phyloP scores from a whole-genome alignment of 2,888 invertebrate species.

The Augochlorella aurata region DNA sequence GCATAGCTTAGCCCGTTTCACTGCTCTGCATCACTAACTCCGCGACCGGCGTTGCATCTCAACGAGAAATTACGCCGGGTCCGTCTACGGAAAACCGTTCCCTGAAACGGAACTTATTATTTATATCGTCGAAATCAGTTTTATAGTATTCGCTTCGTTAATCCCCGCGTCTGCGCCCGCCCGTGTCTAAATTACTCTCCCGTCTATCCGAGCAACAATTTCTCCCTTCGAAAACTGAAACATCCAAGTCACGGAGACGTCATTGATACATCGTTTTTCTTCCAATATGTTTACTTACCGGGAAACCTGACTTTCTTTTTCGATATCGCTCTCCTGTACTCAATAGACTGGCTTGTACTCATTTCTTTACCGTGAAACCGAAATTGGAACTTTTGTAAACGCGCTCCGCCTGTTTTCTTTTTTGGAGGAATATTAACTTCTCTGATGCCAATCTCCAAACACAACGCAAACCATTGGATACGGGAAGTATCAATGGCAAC shows the following conservation, averaged over 20 bases:
- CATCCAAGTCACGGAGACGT: not conserved
- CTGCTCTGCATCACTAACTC: constrained; percentile 36
- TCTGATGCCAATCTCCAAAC: not conserved
- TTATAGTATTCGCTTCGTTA: not conserved
- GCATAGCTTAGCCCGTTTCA: constrained; percentile 20
- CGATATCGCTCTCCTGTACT: not conserved
- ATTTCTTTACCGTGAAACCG: not conserved
- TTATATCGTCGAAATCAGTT: constrained; percentile 15
- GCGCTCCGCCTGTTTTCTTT: not conserved
- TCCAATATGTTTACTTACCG: not conserved
- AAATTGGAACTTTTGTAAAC: not conserved
- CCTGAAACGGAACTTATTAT: constrained; percentile 13
- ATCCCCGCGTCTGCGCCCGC: not conserved
- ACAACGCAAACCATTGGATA: not conserved
- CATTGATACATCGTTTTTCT: constrained; percentile 19
- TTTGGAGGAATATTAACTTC: not conserved
- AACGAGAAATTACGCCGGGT: constrained; percentile 33
- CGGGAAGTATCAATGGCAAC: not conserved
- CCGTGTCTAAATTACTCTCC: not conserved
- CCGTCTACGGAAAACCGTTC: not conserved
- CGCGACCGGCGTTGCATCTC: constrained; percentile 25
- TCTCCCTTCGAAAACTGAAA: constrained; percentile 2
- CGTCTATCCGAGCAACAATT: not conserved
- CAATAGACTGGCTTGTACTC: not conserved
- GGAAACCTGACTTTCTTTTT: not conserved